A percentile compares a stretch with the other conserved stretches of the same genome.
Conservation (phyloP, 2,797 vertebrate species). For the Sebastes dallii region DNA sequence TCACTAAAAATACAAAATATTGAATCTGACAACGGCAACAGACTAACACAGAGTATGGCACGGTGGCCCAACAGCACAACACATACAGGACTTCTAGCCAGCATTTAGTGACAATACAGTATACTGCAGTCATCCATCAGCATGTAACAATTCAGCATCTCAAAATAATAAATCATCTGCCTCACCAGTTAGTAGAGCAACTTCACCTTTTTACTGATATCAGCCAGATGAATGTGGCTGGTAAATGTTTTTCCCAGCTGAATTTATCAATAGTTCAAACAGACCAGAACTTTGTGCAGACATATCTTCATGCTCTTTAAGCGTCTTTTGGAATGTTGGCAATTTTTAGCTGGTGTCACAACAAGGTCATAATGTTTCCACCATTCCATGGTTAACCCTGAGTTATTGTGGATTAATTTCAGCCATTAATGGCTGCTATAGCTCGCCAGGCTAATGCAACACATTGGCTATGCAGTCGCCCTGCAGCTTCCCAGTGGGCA, state of each 20-base stretch:
- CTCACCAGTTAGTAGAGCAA: neutral
- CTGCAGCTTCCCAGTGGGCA: neutral
- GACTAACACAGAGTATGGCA: neutral
- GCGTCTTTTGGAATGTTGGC: neutral
- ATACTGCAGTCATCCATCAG: neutral
- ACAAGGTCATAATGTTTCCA: too few species aligned
- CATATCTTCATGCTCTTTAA: neutral
- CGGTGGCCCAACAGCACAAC: neutral
- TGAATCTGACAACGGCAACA: neutral
- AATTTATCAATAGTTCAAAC: neutral
- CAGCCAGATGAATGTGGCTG: neutral
- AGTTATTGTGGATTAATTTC: neutral
- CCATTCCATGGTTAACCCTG: too few species aligned
- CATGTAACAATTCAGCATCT: neutral
- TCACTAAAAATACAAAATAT: neutral
- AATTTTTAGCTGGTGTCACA: too few species aligned
- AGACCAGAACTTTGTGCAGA: neutral
- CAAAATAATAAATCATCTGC: neutral
- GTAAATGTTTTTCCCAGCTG: neutral
- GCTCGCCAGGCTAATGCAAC: neutral
- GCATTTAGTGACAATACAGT: neutral
- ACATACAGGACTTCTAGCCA: neutral
- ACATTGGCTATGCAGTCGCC: neutral
- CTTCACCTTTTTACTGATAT: neutral
- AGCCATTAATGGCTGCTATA: neutral